Conservation (phyloP, 2,113 vertebrate genomes). For the Sitta europaea region DNA sequence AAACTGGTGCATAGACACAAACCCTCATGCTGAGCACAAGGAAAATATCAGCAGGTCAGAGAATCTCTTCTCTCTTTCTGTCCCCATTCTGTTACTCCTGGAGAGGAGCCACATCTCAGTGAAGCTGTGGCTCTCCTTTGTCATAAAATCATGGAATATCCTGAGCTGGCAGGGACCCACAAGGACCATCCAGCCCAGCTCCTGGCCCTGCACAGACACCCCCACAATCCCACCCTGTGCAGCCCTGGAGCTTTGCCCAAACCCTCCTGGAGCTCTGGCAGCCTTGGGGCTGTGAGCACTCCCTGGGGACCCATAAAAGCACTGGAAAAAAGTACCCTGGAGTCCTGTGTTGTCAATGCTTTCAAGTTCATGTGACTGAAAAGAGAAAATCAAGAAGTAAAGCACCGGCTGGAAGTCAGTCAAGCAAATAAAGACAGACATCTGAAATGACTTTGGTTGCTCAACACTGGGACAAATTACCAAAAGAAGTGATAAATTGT, state of each 20-base stretch:
- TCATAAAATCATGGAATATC: too few relatives aligned
- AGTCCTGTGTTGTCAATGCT: background rate
- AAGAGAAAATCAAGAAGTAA: background rate
- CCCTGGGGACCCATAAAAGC: background rate
- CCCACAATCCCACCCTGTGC: background rate
- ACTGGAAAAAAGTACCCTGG: background rate
- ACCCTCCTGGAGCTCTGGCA: background rate
- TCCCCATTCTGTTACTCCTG: background rate
- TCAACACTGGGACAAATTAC: background rate
- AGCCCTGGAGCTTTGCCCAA: background rate
- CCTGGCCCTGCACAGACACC: background rate
- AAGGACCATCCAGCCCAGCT: fast-evolving
- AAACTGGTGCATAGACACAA: background rate
- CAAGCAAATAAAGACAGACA: background rate
- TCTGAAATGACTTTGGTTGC: background rate
- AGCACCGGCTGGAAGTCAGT: background rate
- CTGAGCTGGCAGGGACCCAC: background rate
- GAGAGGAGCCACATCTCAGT: background rate
- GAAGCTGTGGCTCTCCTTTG: background rate
- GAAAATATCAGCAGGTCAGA: background rate
- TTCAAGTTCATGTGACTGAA: background rate
- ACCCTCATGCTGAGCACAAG: background rate
- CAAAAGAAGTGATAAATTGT: background rate
- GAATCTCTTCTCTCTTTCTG: background rate
- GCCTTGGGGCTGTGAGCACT: background rate